Base-by-base conservation (phyloP, 2,888 invertebrate genomes). In the Ferrisia virgata region DNA sequence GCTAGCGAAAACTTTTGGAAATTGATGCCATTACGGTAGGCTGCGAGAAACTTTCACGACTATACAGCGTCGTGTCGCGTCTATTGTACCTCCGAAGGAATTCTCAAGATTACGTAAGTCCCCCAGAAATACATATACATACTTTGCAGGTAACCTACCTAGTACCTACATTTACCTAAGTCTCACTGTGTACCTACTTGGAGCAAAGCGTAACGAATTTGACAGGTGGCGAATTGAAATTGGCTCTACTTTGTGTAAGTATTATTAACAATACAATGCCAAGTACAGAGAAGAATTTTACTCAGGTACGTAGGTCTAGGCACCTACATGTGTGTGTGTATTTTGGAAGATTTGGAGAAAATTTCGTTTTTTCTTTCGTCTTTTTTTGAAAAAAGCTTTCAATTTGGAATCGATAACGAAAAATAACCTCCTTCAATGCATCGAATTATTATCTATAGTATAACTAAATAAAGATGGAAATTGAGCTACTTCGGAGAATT, bases 171-270 rank as follows among this genome's bases (percentile, higher is more conserved):
- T n/a, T n/a, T n/a, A n/a, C n/a, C n/a, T n/a, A n/a, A n/a, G n/a
- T n/a, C n/a, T n/a, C n/a, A n/a, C n/a, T n/a, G n/a, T n/a, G n/a
- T n/a, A n/a, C n/a, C n/a, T n/a, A n/a, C n/a, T n/a, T n/a, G n/a
- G n/a, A n/a, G n/a, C n/a, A n/a, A n/a, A n/a, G n/a, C n/a, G n/a
- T n/a, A n/a, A n/a, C 22, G 58, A 11, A 28, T 64, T 64, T 13
- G 64, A 28, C 64, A 64, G 64, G 64, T 64, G 64, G 64, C 28
- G 64, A 64, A 64, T 64, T 64, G 64, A 64, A 64, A 64, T 64
- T 28, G 64, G 28, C 11, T 5, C 3, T 13, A 64, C 28, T 64
- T 64, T 64, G n/a, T 53, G 22, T n/a, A n/a, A n/a, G n/a, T 43
- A 43, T 64, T 64, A 64, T 64, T 64, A 64, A 28, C 64, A 64